Conservation (phyloP, 2,888 invertebrate species). For the Synergus gifuensis region DNA sequence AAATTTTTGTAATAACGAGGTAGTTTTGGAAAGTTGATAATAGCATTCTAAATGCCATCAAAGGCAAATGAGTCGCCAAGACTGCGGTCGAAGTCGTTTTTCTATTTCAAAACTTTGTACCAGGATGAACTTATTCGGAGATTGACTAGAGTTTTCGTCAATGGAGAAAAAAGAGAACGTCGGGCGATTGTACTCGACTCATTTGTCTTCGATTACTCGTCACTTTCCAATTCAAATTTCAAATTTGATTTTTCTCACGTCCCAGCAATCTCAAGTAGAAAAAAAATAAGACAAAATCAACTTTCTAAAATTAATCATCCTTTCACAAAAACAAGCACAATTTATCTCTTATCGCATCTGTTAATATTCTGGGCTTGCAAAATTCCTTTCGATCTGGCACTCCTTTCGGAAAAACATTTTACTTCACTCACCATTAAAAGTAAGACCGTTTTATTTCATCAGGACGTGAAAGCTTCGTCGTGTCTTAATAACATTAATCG, state of each 20-base stretch:
- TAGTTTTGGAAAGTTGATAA: neutral
- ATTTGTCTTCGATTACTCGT: slow-evolving; percentile 14
- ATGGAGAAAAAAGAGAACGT: slow-evolving; percentile 41
- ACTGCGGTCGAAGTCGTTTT: neutral
- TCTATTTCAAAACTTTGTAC: slow-evolving; percentile 28
- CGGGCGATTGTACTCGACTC: neutral
- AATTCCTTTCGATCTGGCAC: slow-evolving; percentile 38
- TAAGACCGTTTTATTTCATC: slow-evolving; percentile 6
- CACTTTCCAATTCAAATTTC: neutral
- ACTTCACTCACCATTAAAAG: neutral
- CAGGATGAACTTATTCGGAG: slow-evolving; percentile 35
- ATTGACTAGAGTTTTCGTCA: slow-evolving; percentile 25
- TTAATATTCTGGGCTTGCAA: neutral
- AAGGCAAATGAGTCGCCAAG: slow-evolving; percentile 21
- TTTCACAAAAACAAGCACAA: slow-evolving; percentile 31
- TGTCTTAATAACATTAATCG: slow-evolving; percentile 10
- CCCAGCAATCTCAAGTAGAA: slow-evolving; percentile 23
- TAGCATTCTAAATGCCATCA: neutral
- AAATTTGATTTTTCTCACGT: slow-evolving; percentile 2
- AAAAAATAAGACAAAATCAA: neutral
- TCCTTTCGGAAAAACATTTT: slow-evolving; percentile 25
- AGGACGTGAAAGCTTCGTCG: neutral
- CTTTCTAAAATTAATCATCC: neutral
- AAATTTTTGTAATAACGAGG: neutral
- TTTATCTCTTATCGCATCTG: neutral